phyloP scores from a whole-genome alignment of 2,113 vertebrate genomes.

The Chaetorhynchus papuensis region DNA sequence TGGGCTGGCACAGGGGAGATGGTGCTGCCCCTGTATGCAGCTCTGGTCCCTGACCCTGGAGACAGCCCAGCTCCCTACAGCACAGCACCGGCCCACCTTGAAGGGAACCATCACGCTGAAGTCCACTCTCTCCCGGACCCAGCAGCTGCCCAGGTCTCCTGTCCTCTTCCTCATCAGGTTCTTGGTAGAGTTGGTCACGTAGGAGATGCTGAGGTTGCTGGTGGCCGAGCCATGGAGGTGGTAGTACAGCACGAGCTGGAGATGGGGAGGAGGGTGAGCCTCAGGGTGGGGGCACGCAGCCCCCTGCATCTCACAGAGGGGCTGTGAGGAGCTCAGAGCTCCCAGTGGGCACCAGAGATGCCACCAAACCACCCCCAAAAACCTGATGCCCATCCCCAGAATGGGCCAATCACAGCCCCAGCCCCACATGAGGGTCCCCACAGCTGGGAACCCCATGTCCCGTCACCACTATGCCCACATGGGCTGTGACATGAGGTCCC shows the following conservation, averaged over 20 bases:
- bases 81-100: slow-evolving; percentile 59
- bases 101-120: slow-evolving; percentile 66
- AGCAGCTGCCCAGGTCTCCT: slow-evolving; percentile 79
- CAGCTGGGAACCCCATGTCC: background rate
- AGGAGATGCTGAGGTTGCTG: slow-evolving; percentile 73
- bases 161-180: slow-evolving; percentile 63
- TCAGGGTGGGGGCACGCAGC: background rate
- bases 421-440: background rate
- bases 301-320: background rate
- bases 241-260: slow-evolving; percentile 85
- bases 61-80: background rate
- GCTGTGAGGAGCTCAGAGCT: background rate
- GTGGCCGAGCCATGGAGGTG: slow-evolving; percentile 80
- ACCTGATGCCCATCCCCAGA: background rate
- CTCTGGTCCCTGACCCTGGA: accelerated
- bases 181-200: background rate
- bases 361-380: background rate
- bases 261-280: background rate
- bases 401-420: background rate
- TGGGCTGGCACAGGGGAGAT: background rate
- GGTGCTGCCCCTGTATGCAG: background rate
- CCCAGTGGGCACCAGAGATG: accelerated
- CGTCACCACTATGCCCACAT: accelerated
- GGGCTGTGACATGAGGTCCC: accelerated
- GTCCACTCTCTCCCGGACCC: slow-evolving; percentile 86